These are phyloP conservation scores for Ornithoptera alexandrae DNA, from an alignment of 2,888 invertebrate genomes.

Conservation along the genomic window DNA sequence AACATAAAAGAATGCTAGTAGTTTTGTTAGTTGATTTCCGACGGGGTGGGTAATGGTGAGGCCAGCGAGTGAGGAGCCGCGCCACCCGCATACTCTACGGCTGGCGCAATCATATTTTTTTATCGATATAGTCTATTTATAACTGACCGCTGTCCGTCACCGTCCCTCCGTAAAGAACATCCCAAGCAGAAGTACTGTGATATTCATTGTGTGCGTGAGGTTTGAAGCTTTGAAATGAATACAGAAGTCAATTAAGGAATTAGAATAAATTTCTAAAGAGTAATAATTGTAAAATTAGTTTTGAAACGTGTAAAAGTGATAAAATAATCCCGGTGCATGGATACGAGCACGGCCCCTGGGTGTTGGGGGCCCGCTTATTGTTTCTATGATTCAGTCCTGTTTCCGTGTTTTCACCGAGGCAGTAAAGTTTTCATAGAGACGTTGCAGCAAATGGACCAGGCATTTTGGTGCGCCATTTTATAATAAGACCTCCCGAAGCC, in stretches of 20 bases:
- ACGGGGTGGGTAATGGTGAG: constrained; percentile 6
- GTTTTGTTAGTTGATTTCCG: constrained; percentile 50
- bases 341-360: background rate
- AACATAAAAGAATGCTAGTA: constrained; percentile 54
- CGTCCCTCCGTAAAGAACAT: constrained; percentile 16
- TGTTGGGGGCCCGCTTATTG: background rate
- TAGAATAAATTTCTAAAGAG: constrained; percentile 38
- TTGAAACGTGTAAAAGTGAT: background rate
- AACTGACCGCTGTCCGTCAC: constrained; percentile 12
- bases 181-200: constrained; percentile 64
- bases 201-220: constrained; percentile 57
- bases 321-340: background rate
- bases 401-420: no score
- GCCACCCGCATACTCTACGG: constrained; percentile 8
- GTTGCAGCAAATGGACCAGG: no score
- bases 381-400: background rate
- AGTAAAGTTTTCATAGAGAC: no score
- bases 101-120: constrained; percentile 53
- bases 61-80: constrained; percentile 15
- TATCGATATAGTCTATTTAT: constrained; percentile 47
- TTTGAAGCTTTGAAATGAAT: constrained; percentile 51
- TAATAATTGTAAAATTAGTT: background rate
- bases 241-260: constrained; percentile 41
- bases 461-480: no score
- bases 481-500: no score